Conservation (phyloP, 2,888 invertebrate species). For the Eurytoma adleriae region DNA sequence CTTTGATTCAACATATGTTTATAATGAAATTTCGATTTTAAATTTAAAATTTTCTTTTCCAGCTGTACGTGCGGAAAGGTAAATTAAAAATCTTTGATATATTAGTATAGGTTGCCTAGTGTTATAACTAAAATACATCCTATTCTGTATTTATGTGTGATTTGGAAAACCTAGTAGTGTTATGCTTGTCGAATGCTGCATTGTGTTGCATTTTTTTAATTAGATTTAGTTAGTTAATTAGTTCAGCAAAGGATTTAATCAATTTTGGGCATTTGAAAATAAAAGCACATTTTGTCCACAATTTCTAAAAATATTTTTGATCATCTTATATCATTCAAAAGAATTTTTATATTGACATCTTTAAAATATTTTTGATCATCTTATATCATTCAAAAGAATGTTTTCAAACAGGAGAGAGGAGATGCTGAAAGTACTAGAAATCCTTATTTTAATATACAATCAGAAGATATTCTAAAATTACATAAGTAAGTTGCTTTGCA, state of each 20-base stretch:
- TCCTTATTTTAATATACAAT: slow-evolving; percentile 58
- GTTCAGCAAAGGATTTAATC: slow-evolving; percentile 1
- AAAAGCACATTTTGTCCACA: too few relatives aligned
- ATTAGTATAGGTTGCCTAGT: neutral
- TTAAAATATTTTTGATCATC: too few relatives aligned
- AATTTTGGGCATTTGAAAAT: too few relatives aligned
- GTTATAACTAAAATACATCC: neutral
- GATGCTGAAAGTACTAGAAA: slow-evolving; percentile 60
- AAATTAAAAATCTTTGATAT: slow-evolving; percentile 60
- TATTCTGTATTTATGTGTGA: neutral
- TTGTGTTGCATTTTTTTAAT: slow-evolving; percentile 34
- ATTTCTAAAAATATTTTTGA: too few relatives aligned
- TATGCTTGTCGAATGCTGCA: slow-evolving; percentile 56
- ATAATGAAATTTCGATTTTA: neutral
- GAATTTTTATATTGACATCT: too few relatives aligned
- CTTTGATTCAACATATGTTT: slow-evolving; percentile 13
- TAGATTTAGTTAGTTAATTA: slow-evolving; percentile 1
- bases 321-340: neutral
- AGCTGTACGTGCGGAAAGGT: slow-evolving; percentile 69
- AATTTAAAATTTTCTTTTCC: slow-evolving; percentile 57
- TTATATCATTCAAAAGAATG: slow-evolving; percentile 37
- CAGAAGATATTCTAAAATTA: slow-evolving; percentile 64
- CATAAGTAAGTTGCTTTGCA: slow-evolving; percentile 62
- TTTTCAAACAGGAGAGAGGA: slow-evolving; percentile 63
- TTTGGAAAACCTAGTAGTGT: neutral